Conservation (phyloP, 1,140 invertebrate species). For the Telenomus remus region DNA sequence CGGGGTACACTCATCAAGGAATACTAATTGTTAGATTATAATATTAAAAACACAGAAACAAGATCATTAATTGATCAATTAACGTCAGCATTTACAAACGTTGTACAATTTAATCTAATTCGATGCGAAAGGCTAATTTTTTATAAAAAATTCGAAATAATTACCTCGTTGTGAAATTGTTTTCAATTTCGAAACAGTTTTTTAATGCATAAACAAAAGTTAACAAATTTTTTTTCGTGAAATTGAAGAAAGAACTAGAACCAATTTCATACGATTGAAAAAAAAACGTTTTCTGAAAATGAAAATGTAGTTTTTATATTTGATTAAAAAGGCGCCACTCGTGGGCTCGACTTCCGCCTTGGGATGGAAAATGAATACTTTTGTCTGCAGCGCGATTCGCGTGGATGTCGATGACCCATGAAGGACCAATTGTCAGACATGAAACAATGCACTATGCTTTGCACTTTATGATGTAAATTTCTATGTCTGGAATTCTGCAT, state of each 20-base stretch:
- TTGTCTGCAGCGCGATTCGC: slow-evolving; percentile 34
- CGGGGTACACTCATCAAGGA: slow-evolving; percentile 6
- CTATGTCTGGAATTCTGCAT: slow-evolving; percentile 7
- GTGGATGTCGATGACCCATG: slow-evolving; percentile 60
- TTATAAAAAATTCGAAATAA: too few species aligned
- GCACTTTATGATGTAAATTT: slow-evolving; percentile 25
- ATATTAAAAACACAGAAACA: not conserved
- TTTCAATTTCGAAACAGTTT: too few species aligned
- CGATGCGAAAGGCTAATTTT: too few species aligned
- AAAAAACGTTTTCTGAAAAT: too few species aligned
- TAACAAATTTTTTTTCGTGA: too few species aligned
- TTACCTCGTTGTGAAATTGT: too few species aligned
- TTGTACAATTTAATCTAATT: not conserved
- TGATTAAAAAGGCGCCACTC: slow-evolving; percentile 33
- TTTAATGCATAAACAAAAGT: too few species aligned
- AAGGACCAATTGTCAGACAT: slow-evolving; percentile 41
- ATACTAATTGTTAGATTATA: slow-evolving; percentile 27
- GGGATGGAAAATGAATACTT: slow-evolving; percentile 45
- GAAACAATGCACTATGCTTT: slow-evolving; percentile 55
- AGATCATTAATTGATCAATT: not conserved
- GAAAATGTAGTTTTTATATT: too few species aligned
- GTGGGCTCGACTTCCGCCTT: slow-evolving; percentile 59
- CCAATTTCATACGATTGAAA: too few species aligned
- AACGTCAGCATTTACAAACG: not conserved
- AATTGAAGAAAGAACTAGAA: too few species aligned